A percentile compares a stretch with the other conserved stretches of the same genome.
Conservation (phyloP, 2,888 invertebrate species). For the Apodemia zela region DNA sequence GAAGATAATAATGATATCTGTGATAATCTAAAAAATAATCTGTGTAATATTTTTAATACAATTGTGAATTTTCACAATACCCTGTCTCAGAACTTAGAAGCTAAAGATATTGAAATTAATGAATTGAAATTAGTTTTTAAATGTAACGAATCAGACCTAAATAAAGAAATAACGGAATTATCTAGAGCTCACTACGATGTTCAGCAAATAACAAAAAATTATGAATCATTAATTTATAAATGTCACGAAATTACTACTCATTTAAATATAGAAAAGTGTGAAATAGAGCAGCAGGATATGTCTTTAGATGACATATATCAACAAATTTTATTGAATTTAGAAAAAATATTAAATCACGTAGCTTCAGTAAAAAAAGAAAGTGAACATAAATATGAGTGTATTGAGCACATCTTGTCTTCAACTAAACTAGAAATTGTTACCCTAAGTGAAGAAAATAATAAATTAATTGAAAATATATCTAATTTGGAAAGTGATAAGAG, state of each 20-base stretch:
- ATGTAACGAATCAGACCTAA: constrained; percentile 21
- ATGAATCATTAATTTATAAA: constrained; percentile 41
- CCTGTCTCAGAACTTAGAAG: constrained; percentile 31
- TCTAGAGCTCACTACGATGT: constrained; percentile 23
- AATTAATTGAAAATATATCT: constrained; percentile 37
- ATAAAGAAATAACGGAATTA: constrained; percentile 17
- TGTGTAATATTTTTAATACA: constrained; percentile 28
- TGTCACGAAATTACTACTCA: constrained; percentile 35
- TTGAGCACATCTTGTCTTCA: constrained; percentile 35
- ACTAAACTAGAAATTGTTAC: constrained; percentile 42
- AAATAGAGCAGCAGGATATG: constrained; percentile 29
- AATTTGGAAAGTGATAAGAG: constrained; percentile 38
- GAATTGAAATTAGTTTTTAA: constrained; percentile 25
- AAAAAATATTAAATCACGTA: constrained; percentile 43
- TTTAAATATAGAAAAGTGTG: constrained; percentile 38
- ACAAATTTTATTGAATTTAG: constrained; percentile 42
- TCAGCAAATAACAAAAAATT: constrained; percentile 36
- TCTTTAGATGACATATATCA: constrained; percentile 36
- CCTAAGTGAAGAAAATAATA: constrained; percentile 41
- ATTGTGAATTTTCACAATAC: constrained; percentile 25
- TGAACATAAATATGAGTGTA: constrained; percentile 31
- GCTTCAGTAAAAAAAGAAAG: constrained; percentile 34
- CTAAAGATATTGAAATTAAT: constrained; percentile 35
- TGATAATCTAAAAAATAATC: constrained; percentile 29
- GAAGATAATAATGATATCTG: constrained; percentile 19